Evolutionary conservation across 2,888 invertebrate genomes (phyloP).

Genomic region (Pyralis farinalis): DNA sequence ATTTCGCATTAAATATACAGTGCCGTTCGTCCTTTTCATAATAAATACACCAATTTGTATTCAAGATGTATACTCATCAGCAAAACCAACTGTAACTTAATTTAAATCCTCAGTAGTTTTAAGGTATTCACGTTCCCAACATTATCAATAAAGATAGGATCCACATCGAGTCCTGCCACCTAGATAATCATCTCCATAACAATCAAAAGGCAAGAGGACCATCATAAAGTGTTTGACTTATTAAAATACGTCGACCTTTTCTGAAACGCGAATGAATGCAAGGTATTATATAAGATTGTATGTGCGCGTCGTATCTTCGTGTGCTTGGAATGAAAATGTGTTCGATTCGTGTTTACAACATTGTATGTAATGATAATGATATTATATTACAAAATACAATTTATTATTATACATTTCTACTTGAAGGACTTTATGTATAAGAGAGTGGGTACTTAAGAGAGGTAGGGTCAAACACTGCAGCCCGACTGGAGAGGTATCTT

Average conservation of each 20-base stretch:
- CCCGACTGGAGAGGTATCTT: no score
- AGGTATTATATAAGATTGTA: slow-evolving; percentile 52
- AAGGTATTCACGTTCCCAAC: slow-evolving; percentile 3
- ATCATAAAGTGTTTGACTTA: slow-evolving; percentile 39
- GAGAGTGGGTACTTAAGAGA: no score
- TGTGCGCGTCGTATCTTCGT: slow-evolving; percentile 37
- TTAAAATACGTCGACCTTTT: slow-evolving; percentile 45
- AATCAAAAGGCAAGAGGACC: slow-evolving; percentile 22
- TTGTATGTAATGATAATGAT: no score
- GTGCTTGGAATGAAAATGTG: slow-evolving; percentile 49
- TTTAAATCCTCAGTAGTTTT: slow-evolving; percentile 7
- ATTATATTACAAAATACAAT: no score
- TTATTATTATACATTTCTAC: no score
- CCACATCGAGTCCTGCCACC: slow-evolving; percentile 1
- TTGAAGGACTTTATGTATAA: no score
- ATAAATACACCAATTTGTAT: slow-evolving; percentile 3
- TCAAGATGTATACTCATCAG: no score
- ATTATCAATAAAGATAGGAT: slow-evolving; percentile 1
- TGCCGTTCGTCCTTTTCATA: not conserved
- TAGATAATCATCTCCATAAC: slow-evolving; percentile 31
- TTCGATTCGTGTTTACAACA: not conserved
- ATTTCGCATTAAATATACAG: slow-evolving; percentile 6
- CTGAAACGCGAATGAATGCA: slow-evolving; percentile 50
- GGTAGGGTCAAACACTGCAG: no score
- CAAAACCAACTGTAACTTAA: slow-evolving; percentile 7